Conservation (phyloP, 2,888 invertebrate species). For the Gymnosoma rotundatum region DNA sequence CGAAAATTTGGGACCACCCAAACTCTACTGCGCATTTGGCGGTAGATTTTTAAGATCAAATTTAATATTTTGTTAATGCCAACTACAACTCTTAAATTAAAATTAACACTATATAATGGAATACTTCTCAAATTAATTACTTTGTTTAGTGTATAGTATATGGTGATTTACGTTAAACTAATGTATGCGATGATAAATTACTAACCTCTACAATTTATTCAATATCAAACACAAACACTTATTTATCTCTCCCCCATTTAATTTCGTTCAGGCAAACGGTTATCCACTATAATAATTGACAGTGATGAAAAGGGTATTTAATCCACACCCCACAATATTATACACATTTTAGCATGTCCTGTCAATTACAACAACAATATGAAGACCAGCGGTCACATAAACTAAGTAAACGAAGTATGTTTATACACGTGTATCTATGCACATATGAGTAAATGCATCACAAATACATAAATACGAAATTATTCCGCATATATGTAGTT, state of each 20-base stretch:
- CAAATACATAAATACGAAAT: no score
- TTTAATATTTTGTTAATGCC: no score
- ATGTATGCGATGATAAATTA: conserved; percentile 63
- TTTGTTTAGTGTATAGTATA: not conserved
- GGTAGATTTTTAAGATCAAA: no score
- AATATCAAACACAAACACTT: conserved; percentile 56
- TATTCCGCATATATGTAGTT: no score
- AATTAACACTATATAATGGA: not conserved
- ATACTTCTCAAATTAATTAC: not conserved
- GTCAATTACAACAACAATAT: conserved; percentile 14
- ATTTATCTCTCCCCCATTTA: not conserved
- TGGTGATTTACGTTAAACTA: conserved; percentile 42
- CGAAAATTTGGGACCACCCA: no score
- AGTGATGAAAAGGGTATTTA: conserved; percentile 43
- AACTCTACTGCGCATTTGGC: no score
- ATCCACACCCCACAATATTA: conserved; percentile 35
- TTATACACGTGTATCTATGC: not conserved
- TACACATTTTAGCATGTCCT: conserved; percentile 13
- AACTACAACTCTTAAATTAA: no score
- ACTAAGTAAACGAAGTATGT: conserved; percentile 1
- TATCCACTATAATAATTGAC: not conserved
- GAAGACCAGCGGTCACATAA: conserved; percentile 25
- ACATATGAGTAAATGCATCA: no score
- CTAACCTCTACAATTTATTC: conserved; percentile 57
- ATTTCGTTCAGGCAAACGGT: conserved; percentile 5